phyloP scores from a whole-genome alignment of 2,113 vertebrate species.

The Prolemur simus region DNA sequence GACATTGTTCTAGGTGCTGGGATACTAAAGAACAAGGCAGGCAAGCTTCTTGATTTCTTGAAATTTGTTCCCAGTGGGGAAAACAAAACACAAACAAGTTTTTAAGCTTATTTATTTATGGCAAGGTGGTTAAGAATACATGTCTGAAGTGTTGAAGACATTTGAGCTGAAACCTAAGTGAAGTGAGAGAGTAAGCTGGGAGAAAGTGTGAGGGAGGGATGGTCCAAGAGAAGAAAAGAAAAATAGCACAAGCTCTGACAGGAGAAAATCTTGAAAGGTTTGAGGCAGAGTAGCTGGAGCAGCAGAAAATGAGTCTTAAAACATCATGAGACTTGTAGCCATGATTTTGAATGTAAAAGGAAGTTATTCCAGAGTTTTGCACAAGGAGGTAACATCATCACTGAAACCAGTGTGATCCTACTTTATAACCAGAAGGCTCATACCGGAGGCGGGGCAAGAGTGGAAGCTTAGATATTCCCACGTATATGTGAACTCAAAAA shows the following conservation, averaged over 20 bases:
- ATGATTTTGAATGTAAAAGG: neutral
- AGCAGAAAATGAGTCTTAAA: neutral
- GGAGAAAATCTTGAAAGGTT: neutral
- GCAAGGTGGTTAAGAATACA: neutral
- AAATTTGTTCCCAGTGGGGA: neutral
- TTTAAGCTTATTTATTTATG: neutral
- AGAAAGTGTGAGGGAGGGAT: neutral
- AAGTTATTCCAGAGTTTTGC: neutral
- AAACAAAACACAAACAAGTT: constrained; percentile 12
- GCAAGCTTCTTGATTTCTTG: neutral
- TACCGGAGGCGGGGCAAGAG: neutral
- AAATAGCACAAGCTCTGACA: neutral
- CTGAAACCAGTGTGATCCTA: too few species aligned
- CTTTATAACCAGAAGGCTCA: neutral
- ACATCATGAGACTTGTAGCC: neutral
- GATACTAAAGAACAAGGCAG: neutral
- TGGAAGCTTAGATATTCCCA: neutral
- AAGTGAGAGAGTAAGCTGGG: neutral
- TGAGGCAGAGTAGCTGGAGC: neutral
- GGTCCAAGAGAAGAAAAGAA: neutral
- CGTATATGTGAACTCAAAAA: neutral
- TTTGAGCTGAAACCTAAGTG: neutral
- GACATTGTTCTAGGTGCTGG: neutral
- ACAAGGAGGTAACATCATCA: neutral
- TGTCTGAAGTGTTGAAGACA: neutral